Conservation (phyloP, 2,797 vertebrate genomes). For the Spheniscus humboldti region DNA sequence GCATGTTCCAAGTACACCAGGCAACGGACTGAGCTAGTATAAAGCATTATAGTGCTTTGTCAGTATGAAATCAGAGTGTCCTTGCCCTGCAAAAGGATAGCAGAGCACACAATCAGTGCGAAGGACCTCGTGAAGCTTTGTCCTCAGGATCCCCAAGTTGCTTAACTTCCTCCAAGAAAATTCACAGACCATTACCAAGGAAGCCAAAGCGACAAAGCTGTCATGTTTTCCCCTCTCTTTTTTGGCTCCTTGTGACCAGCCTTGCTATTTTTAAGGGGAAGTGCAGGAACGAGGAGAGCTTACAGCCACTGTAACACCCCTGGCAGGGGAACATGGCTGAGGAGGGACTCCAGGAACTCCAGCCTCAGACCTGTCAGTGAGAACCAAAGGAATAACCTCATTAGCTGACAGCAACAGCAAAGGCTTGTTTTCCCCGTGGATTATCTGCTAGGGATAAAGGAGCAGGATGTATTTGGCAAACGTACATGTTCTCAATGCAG, state of each 20-base stretch:
- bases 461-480: not conserved
- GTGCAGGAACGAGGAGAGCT: not conserved
- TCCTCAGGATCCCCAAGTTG: not conserved
- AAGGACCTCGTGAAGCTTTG: not conserved
- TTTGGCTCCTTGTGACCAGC: not conserved
- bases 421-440: not conserved
- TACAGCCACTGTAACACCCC: not conserved
- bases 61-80: not conserved
- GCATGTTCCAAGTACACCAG: not conserved
- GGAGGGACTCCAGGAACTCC: not conserved
- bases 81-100: not conserved
- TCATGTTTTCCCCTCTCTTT: not conserved
- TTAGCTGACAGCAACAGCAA: not conserved
- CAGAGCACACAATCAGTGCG: not conserved
- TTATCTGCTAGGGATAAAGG: not conserved
- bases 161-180: not conserved
- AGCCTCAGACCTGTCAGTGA: not conserved
- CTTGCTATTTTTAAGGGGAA: not conserved
- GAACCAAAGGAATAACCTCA: not conserved
- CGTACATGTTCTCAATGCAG: rapidly evolving
- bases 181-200: not conserved
- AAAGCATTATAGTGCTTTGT: not conserved
- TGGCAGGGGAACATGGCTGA: not conserved
- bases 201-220: not conserved
- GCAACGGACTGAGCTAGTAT: not conserved